Conservation (phyloP, 2,888 invertebrate species). For the Aradus depressus region DNA sequence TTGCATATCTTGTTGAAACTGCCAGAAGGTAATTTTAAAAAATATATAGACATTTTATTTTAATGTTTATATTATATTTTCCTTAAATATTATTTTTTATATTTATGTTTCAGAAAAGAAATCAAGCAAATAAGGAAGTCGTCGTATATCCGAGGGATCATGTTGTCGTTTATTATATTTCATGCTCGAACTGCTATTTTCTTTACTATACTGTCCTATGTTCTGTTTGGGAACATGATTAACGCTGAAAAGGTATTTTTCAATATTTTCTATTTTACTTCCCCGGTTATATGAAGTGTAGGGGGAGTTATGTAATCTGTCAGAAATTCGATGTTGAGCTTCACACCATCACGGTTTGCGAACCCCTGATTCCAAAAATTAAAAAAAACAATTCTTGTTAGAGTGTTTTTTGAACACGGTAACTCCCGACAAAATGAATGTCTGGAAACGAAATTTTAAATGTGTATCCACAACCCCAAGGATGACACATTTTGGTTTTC, state of each 20-base stretch:
- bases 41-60: background rate
- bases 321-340: no score
- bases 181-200: slow-evolving; percentile 70
- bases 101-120: slow-evolving; percentile 46
- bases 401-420: no score
- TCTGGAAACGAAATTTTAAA: no score
- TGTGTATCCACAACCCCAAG: no score
- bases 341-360: no score
- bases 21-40: slow-evolving; percentile 51
- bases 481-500: no score
- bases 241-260: slow-evolving; percentile 56
- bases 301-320: background rate
- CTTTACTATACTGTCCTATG: slow-evolving; percentile 57
- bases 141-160: slow-evolving; percentile 54
- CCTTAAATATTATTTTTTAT: background rate
- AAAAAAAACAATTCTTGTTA: no score
- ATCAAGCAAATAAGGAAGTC: slow-evolving; percentile 58
- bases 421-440: no score
- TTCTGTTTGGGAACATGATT: slow-evolving; percentile 51
- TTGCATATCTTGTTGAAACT: slow-evolving; percentile 57
- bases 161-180: slow-evolving; percentile 66
- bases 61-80: no score
- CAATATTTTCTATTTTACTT: background rate
- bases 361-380: no score
- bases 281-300: no score